phyloP scores from a whole-genome alignment of 2,797 vertebrate genomes.

The Peromyscus aztecus region DNA sequence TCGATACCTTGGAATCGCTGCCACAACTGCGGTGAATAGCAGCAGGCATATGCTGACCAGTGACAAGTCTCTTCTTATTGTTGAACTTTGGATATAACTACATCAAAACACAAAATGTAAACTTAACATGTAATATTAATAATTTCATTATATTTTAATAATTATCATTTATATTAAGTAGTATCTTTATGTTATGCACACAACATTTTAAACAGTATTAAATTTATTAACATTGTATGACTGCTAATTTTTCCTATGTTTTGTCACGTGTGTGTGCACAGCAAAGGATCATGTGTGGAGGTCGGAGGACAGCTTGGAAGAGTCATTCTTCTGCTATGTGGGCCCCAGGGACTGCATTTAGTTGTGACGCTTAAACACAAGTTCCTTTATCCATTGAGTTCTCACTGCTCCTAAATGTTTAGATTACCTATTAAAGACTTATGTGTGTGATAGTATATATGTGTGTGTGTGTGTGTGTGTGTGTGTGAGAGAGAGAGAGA shows the following conservation, averaged over 20 bases:
- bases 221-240: not conserved
- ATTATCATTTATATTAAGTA: not conserved
- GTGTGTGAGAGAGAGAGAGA: not conserved
- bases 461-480: not conserved
- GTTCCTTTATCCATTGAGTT: not conserved
- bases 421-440: not conserved
- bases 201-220: not conserved
- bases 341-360: not conserved
- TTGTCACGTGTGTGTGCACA: not conserved
- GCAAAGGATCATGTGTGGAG: not conserved
- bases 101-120: not conserved
- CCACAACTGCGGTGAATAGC: not conserved
- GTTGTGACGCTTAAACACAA: not conserved
- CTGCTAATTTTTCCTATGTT: not conserved
- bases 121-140: not conserved
- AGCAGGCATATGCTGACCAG: not conserved
- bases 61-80: not conserved
- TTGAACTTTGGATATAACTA: slow-evolving; percentile 1
- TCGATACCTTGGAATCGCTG: not conserved
- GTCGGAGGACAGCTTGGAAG: not conserved
- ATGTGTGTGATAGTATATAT: too few species aligned
- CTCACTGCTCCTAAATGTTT: not conserved
- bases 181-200: not conserved
- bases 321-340: not conserved
- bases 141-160: not conserved